Base-by-base conservation (phyloP, 2,888 invertebrate species). In the Tholera decimalis region DNA sequence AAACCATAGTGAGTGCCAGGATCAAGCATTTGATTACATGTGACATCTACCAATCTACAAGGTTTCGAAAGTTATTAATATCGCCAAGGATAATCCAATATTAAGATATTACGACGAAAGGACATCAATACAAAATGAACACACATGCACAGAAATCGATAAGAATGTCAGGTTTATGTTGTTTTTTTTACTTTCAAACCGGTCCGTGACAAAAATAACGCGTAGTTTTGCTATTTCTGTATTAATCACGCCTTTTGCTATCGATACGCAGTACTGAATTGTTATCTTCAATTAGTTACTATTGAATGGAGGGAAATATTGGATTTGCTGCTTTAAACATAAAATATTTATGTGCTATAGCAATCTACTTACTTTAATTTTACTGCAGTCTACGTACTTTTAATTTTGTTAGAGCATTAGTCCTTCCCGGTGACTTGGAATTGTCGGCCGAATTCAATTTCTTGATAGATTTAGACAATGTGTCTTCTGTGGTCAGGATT, bases 221-320 rank as follows among this genome's bases (percentile, higher is more conserved):
- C 70, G 74, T 63, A 77, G 49, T 77, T 59, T 70, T 63, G 51
- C 44, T 11, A 74, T 74, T 54, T 47, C n/a, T 56, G 47, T 56
- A 49, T 63, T 47, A 43, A 65, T 53, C 30, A 77, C 61, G 57
- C 51, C 47, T 64, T 66, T 57, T 30, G 51, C 41, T 53, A 66
- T 63, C 43, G 41, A 26, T 54, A 64, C 53, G 64, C 35, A 41
- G 53, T 57, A 35, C 13, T 50, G 28, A 47, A 56, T 56, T 56
- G 54, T 63, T 63, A n/a, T 58, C 33, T 39, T 61, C 30, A 54
- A 69, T 37, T 35, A 44, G 18, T 33, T 56, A 53, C 33, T 54
- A 50, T 65, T 59, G 58, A 58, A 33, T 33, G 59, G 35, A 65
- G 35, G 54, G 44, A 74, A 56, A 49, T 51, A 39, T 43, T 53